Base-by-base conservation (phyloP, 2,888 invertebrate species). In the Sisyra nigra region DNA sequence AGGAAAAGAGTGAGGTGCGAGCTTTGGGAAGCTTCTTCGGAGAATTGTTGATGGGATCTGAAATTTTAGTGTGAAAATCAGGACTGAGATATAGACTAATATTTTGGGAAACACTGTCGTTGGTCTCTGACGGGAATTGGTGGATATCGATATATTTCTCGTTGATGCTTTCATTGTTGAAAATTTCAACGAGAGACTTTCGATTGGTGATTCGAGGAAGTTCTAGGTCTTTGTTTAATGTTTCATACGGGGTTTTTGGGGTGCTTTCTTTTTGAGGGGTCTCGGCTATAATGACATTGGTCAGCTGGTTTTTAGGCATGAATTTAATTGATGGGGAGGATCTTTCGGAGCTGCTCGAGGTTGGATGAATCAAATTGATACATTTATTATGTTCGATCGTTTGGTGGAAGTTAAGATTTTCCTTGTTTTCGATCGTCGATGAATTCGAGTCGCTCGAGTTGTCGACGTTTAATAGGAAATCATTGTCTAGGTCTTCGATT, bases 221-320 rank as follows among this genome's bases (percentile, higher is more conserved):
- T 46, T 55, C 52, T 2, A 52, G 44, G 46, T 52, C 53, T 13
- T 52, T 50, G 40, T 51, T 55, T 19, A 53, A 51, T 1, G 55
- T 53, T 46, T 61, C 61, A 44, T 61, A 59, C 8, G 63, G 63
- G 1, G 63, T 63, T 53, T 60, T 59, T 33, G 57, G 50, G 36
- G 53, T 55, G 35, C 52, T 51, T 29, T 52, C 51, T 48, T 55
- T 55, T 15, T 47, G 47, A 31, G 54, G 53, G 3, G 53, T 53
- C 40, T 53, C 53, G 18, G 45, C 44, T 19, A 48, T 31, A 29
- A 44, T 40, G 31, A 41, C 34, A 38, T 43, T 38, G 11, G 11
- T 37, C 15, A 14, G 3, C 24, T 31, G 24, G 24, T 15, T 19
- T 4, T 42, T 32, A 11, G 18, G 31, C 11, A 19, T 9, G 19